Evolutionary conservation across 2,113 vertebrate species (phyloP), one percentile per base, ranked within the genome.

Genomic region (Suricata suricatta): DNA sequence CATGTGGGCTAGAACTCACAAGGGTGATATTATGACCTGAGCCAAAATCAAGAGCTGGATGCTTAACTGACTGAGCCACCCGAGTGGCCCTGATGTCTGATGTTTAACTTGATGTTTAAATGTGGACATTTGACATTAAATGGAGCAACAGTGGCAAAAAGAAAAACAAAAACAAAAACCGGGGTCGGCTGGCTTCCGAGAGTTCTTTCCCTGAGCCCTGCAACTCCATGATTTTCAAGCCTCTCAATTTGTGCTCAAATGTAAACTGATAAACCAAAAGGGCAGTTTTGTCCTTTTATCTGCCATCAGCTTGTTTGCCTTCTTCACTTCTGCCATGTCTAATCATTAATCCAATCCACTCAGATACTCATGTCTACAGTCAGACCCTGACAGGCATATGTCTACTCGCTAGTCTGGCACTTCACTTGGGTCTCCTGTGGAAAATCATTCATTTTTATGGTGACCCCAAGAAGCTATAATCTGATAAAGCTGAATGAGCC

Each of bases 381-480:
- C 38, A 92, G 57, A 77, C 63, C 16, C 17, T 35, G 44, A 63
- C 31, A 91, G 17, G 27, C 57, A n/a, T 47, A 60, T 54, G 19
- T 38, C 71, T 76, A 57, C 52, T 84, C 23, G 68, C 41, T 69
- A 35, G 57, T 9, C n/a, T 64, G 25, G 25, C 4, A 44, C 41
- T 47, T 44, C 16, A 54, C 33, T 14, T 66, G 19, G 19, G 5
- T 87, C 38, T 89, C 38, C 79, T 64, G 38, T 17, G 72, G 54
- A 97, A 81, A 44, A 94, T 57, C 10, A 86, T 68, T 71, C 7
- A 68, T 87, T 90, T 92, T 69, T 57, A 54, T 54, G 77, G 77
- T 57, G 57, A 93, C 77, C 38, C 14, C 71, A 54, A 90, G 44
- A 60, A 90, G 44, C 68, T 92, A 6, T 29, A 60, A 69, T 19